Conservation (phyloP, 2,113 vertebrate species). For the Aegithalos caudatus region DNA sequence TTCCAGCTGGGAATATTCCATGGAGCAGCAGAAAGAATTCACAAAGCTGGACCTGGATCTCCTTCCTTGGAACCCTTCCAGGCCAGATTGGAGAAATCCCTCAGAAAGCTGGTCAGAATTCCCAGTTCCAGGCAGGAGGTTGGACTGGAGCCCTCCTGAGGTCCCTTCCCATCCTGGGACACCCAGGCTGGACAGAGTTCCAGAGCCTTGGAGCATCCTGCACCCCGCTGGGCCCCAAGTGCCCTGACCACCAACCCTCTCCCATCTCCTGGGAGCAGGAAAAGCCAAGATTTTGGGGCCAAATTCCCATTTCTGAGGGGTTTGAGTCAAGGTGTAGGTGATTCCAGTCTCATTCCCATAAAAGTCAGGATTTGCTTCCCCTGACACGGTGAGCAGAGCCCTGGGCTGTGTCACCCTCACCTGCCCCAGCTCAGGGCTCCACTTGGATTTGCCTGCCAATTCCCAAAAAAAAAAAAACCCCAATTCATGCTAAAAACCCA, state of each 20-base stretch:
- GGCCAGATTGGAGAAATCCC: not conserved
- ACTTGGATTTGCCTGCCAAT: not conserved
- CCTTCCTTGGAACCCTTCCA: not conserved
- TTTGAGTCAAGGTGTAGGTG: not conserved
- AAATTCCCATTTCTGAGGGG: not conserved
- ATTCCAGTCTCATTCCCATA: not conserved
- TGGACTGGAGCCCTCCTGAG: not conserved
- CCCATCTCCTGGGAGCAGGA: rapidly evolving
- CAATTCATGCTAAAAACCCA: not conserved
- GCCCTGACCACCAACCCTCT: not conserved
- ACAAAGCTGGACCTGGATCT: not conserved
- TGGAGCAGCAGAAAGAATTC: not conserved
- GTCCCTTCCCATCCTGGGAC: not conserved
- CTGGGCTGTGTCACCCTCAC: not conserved
- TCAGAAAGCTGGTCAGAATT: not conserved
- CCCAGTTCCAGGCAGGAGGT: not conserved
- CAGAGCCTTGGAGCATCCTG: not conserved
- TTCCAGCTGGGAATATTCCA: not conserved
- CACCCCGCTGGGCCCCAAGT: rapidly evolving
- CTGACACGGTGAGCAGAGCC: rapidly evolving
- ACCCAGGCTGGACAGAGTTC: not conserved
- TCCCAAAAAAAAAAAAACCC: too few relatives aligned
- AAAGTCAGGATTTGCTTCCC: not conserved
- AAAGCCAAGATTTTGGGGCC: not conserved
- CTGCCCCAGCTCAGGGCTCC: not conserved